A percentile compares a stretch with the other conserved stretches of the same genome.
phyloP scores from a whole-genome alignment of 2,797 vertebrate genomes.

The Crossoptilon crossoptilon region DNA sequence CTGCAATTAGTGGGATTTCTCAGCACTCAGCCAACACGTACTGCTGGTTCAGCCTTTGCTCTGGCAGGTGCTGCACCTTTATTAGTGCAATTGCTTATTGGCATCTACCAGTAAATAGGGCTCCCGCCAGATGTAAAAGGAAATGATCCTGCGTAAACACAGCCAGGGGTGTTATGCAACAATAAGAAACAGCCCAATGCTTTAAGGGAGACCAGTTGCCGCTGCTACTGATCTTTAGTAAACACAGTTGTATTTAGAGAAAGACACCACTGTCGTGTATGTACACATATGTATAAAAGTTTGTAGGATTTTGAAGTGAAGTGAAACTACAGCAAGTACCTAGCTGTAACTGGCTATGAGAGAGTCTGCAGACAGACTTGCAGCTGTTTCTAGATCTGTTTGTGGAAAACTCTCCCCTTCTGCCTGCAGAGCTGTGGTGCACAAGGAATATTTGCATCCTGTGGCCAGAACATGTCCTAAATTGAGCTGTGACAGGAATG shows the following conservation, averaged over 20 bases:
- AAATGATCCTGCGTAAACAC: background rate
- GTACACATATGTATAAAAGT: background rate
- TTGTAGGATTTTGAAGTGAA: background rate
- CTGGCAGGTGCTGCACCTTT: constrained; percentile 29
- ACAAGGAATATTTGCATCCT: background rate
- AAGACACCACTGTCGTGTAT: background rate
- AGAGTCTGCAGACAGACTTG: background rate
- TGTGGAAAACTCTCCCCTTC: rapidly evolving
- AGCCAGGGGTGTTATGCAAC: rapidly evolving
- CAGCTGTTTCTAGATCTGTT: background rate
- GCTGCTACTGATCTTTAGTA: background rate
- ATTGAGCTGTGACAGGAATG: background rate
- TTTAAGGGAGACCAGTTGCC: background rate
- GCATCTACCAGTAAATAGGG: background rate
- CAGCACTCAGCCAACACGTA: background rate
- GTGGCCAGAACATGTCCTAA: background rate
- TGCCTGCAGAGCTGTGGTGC: background rate
- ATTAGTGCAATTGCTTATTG: constrained; percentile 18
- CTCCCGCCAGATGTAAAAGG: background rate
- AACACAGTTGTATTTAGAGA: background rate
- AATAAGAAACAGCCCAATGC: background rate
- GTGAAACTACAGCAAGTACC: background rate
- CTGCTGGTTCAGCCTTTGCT: constrained; percentile 29
- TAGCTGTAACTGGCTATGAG: background rate
- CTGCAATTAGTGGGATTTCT: background rate